These are phyloP conservation scores for Catostylus mosaicus DNA, from an alignment of 30 jellyfish, hydroid and myxozoan species.

Conservation along the genomic window DNA sequence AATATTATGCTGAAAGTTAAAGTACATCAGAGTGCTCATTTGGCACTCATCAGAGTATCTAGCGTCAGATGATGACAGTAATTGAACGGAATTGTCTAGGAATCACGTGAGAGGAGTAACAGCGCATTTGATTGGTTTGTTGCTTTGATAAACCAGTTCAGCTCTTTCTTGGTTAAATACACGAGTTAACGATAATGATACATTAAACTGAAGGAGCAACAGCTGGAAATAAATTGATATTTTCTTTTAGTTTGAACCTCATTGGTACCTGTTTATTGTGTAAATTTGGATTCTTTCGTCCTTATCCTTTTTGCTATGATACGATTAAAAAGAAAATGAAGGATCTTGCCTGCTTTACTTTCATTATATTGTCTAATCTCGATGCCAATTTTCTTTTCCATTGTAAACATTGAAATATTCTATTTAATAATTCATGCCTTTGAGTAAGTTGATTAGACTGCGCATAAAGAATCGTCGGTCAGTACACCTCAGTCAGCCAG, in stretches of 20 bases:
- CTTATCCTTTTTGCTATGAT: conserved; percentile 38
- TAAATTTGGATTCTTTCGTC: conserved; percentile 4
- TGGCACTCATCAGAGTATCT: too few relatives aligned
- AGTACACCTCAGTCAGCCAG: neutral
- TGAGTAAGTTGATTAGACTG: conserved; percentile 17
- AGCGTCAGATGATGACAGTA: too few relatives aligned
- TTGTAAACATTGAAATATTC: conserved; percentile 38
- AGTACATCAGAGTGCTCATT: too few relatives aligned
- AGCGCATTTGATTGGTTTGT: too few relatives aligned
- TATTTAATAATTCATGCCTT: conserved; percentile 15
- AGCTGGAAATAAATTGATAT: neutral
- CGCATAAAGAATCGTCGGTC: neutral
- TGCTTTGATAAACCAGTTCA: too few relatives aligned
- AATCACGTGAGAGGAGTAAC: too few relatives aligned
- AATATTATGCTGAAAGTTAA: too few relatives aligned
- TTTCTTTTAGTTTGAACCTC: conserved; percentile 1
- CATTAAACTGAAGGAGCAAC: neutral
- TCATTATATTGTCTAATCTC: conserved; percentile 14
- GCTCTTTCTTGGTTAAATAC: too few relatives aligned
- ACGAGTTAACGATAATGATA: too few relatives aligned
- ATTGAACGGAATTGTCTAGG: too few relatives aligned
- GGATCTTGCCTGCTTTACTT: neutral
- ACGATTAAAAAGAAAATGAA: conserved; percentile 9
- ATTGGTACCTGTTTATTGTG: conserved; percentile 1
- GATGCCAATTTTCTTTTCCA: conserved; percentile 25